These are phyloP conservation scores for Oscheius myriophilus DNA, from an alignment of 2,888 invertebrate genomes.

Conservation along the genomic window DNA sequence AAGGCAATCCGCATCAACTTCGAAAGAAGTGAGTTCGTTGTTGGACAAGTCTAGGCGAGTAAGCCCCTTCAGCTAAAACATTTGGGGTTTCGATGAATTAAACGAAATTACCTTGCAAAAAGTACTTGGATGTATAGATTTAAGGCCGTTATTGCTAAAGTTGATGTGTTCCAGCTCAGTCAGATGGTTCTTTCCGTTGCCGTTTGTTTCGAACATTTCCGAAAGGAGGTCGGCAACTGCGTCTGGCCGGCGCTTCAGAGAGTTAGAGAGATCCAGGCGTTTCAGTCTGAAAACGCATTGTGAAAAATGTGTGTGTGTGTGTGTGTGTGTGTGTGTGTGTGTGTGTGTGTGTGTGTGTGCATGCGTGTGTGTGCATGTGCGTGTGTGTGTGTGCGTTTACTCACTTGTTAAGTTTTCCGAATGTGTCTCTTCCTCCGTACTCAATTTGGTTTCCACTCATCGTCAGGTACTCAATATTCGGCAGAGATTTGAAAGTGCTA, in stretches of 20 bases:
- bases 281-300: constrained; percentile 21
- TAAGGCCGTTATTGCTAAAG: constrained; percentile 12
- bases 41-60: constrained; percentile 12
- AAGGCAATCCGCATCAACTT: neutral
- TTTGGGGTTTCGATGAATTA: neutral
- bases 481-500: constrained; percentile 5
- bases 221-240: constrained; percentile 17
- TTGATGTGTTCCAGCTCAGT: constrained; percentile 6
- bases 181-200: constrained; percentile 8
- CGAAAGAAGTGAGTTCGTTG: constrained; percentile 15
- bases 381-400: too few relatives aligned
- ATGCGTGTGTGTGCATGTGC: too few relatives aligned
- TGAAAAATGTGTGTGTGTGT: too few relatives aligned
- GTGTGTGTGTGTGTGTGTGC: too few relatives aligned
- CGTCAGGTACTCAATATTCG: constrained; percentile 17
- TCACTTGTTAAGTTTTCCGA: constrained; percentile 5
- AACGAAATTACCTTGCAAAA: constrained; percentile 19
- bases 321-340: too few relatives aligned
- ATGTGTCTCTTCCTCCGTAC: constrained; percentile 14
- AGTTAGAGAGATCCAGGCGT: constrained; percentile 8
- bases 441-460: constrained; percentile 15
- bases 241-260: neutral
- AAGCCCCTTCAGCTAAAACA: constrained; percentile 14
- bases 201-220: constrained; percentile 18
- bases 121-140: constrained; percentile 11